A percentile compares a stretch with the other conserved stretches of the same genome.
phyloP scores from a whole-genome alignment of 2,113 vertebrate species.

The Cavia porcellus region DNA sequence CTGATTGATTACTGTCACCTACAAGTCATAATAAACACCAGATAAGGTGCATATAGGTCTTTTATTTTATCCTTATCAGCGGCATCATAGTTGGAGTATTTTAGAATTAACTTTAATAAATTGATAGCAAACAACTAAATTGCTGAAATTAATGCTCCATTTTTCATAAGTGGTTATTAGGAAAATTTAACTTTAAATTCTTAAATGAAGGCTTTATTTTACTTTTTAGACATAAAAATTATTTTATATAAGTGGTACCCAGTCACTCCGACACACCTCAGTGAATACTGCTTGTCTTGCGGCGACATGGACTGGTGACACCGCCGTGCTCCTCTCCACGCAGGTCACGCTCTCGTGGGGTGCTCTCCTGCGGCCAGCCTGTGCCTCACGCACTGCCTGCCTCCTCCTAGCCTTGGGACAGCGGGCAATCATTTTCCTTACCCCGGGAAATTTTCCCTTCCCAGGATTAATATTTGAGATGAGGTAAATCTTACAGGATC shows the following conservation, averaged over 20 bases:
- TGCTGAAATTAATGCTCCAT: not conserved
- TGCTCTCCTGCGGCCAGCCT: too few species aligned
- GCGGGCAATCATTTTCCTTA: not conserved
- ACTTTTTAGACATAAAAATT: not conserved
- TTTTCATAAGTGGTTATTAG: not conserved
- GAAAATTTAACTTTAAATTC: not conserved
- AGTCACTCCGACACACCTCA: not conserved
- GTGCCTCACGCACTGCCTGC: not conserved
- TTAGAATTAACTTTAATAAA: not conserved
- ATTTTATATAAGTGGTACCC: not conserved
- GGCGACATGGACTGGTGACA: not conserved
- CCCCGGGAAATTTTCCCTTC: not conserved
- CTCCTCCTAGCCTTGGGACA: not conserved
- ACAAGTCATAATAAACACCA: not conserved
- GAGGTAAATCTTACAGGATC: not conserved
- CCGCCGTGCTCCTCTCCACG: too few species aligned
- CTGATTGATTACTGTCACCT: not conserved
- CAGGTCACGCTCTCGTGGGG: not conserved
- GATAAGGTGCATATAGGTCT: not conserved
- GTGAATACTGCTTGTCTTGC: too few species aligned
- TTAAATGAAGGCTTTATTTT: not conserved
- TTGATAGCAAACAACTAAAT: not conserved
- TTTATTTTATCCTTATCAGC: slow-evolving; percentile 4
- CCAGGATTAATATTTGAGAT: not conserved
- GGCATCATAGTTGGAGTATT: not conserved